Evolutionary conservation across 1,140 invertebrate species (phyloP).

Genomic region (Ips typographus): DNA sequence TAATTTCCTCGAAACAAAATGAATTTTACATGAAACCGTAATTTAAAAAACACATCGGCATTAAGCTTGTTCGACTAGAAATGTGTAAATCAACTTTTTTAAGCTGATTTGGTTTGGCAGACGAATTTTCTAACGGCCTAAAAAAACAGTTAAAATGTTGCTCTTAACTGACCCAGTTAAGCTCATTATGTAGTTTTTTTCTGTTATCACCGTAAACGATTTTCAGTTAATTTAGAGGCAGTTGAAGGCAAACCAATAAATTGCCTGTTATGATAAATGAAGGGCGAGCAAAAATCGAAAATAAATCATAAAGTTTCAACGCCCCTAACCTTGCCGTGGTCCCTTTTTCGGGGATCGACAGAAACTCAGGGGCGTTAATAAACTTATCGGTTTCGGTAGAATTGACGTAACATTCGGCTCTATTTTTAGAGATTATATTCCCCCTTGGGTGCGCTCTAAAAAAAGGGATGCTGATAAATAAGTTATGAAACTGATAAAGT

Average conservation of each 20-base stretch:
- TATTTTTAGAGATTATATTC: neutral
- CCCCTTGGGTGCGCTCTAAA: no score
- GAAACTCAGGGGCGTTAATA: slow-evolving; percentile 22
- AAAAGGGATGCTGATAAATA: no score
- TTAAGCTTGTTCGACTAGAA: no score
- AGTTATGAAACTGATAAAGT: no score
- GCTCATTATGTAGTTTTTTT: no score
- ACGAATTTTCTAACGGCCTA: neutral
- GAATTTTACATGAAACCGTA: no score
- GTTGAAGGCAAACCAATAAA: neutral
- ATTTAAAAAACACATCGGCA: no score
- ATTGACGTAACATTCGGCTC: neutral
- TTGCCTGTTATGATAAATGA: slow-evolving; percentile 19
- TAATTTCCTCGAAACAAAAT: no score
- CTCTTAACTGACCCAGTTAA: no score
- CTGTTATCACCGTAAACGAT: no score
- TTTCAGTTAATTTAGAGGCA: slow-evolving; percentile 4
- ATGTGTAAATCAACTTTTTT: no score
- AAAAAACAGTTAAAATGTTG: neutral
- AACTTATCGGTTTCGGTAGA: slow-evolving; percentile 8
- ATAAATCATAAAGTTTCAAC: slow-evolving; percentile 15
- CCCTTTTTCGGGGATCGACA: neutral
- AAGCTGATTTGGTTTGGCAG: no score
- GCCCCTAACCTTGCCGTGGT: neutral
- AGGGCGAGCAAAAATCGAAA: slow-evolving; percentile 8